A percentile compares a stretch with the other conserved stretches of the same genome.
Evolutionary conservation across 2,888 invertebrate genomes (phyloP).

Genomic region (Boloria euphrosyne): DNA sequence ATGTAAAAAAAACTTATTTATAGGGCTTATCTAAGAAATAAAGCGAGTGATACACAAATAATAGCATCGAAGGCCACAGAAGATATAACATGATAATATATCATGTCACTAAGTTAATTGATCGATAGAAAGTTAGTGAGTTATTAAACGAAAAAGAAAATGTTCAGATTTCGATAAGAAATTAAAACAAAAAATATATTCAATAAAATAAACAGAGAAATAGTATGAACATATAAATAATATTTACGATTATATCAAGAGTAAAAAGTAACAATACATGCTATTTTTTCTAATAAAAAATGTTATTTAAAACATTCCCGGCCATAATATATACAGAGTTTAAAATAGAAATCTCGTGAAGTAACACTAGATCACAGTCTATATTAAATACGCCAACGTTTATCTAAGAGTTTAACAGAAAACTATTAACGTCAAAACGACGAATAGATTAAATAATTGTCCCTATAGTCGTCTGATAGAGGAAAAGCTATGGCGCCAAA

Average conservation of each 20-base stretch:
- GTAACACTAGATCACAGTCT: slow-evolving; percentile 81
- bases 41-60: slow-evolving; percentile 20
- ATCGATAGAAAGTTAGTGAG: slow-evolving; percentile 11
- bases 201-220: slow-evolving; percentile 1
- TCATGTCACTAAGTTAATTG: slow-evolving; percentile 27
- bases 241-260: background rate
- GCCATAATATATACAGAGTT: slow-evolving; percentile 50
- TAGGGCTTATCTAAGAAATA: slow-evolving; percentile 19
- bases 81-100: slow-evolving; percentile 30
- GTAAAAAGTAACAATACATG: slow-evolving; percentile 4
- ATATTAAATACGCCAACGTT: slow-evolving; percentile 76
- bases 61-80: slow-evolving; percentile 26
- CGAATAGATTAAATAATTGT: slow-evolving; percentile 53
- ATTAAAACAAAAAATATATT: background rate
- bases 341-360: slow-evolving; percentile 77
- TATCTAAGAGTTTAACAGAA: slow-evolving; percentile 65
- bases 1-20: slow-evolving; percentile 22
- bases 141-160: background rate
- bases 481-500: background rate
- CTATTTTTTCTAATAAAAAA: background rate
- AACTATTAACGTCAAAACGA: slow-evolving; percentile 63
- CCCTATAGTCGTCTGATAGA: slow-evolving; percentile 23
- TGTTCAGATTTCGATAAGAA: background rate
- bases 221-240: slow-evolving; percentile 3
- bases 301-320: slow-evolving; percentile 27